phyloP scores from a whole-genome alignment of 1,140 invertebrate genomes.

The Lepidurus apus region DNA sequence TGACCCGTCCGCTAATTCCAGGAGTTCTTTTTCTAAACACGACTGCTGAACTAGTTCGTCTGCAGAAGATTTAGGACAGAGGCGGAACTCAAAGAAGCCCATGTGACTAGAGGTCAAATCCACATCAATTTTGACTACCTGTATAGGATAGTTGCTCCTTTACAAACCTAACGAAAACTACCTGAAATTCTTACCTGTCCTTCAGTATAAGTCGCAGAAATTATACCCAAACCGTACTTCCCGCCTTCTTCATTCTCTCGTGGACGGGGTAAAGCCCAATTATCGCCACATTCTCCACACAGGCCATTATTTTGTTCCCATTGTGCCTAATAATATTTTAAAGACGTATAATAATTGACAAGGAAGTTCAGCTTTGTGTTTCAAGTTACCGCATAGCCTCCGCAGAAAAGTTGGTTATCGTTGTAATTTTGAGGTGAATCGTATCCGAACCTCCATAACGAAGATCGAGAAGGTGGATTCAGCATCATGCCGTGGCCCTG shows the following conservation, averaged over 20 bases:
- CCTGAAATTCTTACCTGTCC: conserved; percentile 28
- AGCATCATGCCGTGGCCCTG: conserved; percentile 65
- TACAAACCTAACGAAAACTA: conserved; percentile 35
- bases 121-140: conserved; percentile 45
- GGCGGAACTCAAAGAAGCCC: conserved; percentile 52
- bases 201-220: conserved; percentile 46
- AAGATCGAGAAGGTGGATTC: conserved; percentile 84
- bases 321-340: conserved; percentile 40
- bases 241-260: conserved; percentile 59
- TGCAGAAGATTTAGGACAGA: conserved; percentile 50
- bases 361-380: neutral
- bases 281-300: conserved; percentile 57
- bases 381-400: conserved; percentile 62
- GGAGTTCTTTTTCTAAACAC: conserved; percentile 51
- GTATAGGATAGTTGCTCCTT: conserved; percentile 12
- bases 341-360: neutral
- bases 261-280: conserved; percentile 48
- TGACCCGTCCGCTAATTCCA: conserved; percentile 49
- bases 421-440: conserved; percentile 90
- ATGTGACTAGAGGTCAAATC: conserved; percentile 52
- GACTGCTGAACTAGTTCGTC: conserved; percentile 51
- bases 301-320: conserved; percentile 49
- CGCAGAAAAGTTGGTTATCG: conserved; percentile 77
- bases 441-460: conserved; percentile 90
- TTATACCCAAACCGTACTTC: conserved; percentile 52